phyloP scores from a whole-genome alignment of 2,888 invertebrate genomes.

The Chironomus riparius region DNA sequence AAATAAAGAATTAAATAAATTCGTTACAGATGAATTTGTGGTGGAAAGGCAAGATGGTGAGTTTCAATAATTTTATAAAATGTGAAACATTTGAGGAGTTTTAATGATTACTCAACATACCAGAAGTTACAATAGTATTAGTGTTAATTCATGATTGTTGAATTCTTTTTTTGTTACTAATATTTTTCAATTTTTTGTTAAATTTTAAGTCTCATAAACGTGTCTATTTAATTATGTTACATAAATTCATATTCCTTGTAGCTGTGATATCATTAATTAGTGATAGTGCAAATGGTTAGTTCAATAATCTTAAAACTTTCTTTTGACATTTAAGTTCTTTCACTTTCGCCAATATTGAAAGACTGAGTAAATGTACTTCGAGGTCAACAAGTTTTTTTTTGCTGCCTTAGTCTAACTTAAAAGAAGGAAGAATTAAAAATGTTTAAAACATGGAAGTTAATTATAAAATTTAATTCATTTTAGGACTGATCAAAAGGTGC shows the following conservation, averaged over 20 bases:
- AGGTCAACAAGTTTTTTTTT: conserved; percentile 5
- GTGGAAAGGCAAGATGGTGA: too few relatives aligned
- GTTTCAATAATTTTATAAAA: too few relatives aligned
- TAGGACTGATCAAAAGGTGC: conserved; percentile 66
- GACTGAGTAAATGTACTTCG: background rate
- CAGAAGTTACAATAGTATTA: background rate
- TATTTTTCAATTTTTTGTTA: background rate
- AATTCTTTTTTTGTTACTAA: background rate
- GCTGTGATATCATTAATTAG: conserved; percentile 21
- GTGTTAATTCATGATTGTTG: background rate
- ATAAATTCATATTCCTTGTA: background rate
- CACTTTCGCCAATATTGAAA: background rate
- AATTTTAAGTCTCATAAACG: background rate
- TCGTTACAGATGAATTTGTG: too few relatives aligned
- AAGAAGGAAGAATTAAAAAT: background rate
- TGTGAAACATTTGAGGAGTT: too few relatives aligned
- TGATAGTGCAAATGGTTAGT: conserved; percentile 20
- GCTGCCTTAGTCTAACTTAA: background rate
- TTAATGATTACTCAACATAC: too few relatives aligned
- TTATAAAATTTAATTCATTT: conserved; percentile 31
- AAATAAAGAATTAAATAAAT: too few relatives aligned
- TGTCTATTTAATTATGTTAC: background rate
- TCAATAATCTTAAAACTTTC: background rate
- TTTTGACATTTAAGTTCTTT: conserved; percentile 5
- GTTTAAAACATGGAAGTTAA: background rate